Evolutionary conservation across 2,797 vertebrate species (phyloP).

Genomic region (Phrynocephalus vlangalii): DNA sequence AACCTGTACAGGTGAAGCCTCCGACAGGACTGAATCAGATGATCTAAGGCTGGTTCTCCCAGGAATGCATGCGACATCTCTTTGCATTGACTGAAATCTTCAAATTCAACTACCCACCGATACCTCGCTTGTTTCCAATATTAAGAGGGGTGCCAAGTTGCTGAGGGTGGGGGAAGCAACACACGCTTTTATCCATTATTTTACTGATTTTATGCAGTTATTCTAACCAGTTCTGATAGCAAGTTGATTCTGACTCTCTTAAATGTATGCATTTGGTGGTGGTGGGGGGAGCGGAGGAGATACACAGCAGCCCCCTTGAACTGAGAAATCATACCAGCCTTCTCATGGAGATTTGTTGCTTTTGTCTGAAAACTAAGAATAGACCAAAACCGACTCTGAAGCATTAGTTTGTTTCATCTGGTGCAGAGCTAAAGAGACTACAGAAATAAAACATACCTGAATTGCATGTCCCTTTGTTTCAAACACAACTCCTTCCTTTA

Average conservation of each 20-base stretch:
- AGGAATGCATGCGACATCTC: conserved; percentile 65
- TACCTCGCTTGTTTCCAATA: conserved; percentile 79
- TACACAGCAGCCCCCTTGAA: conserved; percentile 42
- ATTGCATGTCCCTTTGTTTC: conserved; percentile 73
- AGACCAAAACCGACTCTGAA: conserved; percentile 39
- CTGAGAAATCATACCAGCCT: conserved; percentile 62
- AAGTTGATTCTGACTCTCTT: conserved; percentile 82
- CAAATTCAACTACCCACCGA: conserved; percentile 70
- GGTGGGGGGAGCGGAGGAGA: conserved; percentile 48
- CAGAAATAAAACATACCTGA: conserved; percentile 60
- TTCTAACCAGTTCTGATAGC: conserved; percentile 81
- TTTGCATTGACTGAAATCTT: conserved; percentile 72
- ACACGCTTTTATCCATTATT: conserved; percentile 31
- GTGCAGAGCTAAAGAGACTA: conserved; percentile 54
- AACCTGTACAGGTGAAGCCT: conserved; percentile 72
- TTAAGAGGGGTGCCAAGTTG: conserved; percentile 74
- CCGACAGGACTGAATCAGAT: conserved; percentile 68
- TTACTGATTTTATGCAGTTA: conserved; percentile 77
- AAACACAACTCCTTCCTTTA: conserved; percentile 47
- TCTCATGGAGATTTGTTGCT: conserved; percentile 56
- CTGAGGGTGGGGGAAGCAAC: no score
- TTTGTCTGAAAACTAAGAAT: conserved; percentile 46
- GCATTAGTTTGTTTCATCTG: conserved; percentile 10
- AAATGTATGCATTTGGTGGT: conserved; percentile 77
- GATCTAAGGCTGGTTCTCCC: conserved; percentile 54